Base-by-base conservation (phyloP, 2,888 invertebrate genomes). In the Branchellion lobata region DNA sequence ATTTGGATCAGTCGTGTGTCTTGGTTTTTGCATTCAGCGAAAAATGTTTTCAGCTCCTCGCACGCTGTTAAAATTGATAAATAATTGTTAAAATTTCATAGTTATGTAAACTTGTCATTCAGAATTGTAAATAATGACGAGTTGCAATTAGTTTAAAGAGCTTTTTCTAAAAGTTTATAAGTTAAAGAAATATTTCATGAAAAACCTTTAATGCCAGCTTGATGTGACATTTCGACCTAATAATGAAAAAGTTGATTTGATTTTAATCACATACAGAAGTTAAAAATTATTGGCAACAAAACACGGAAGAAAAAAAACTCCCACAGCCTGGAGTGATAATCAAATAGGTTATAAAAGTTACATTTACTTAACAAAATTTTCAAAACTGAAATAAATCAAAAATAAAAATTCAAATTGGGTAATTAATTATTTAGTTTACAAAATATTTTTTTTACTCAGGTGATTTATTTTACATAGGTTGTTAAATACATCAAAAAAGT, bases 1-100 rank as follows among this genome's bases (percentile, higher is more conserved):
- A 87, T 82, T 79, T 87, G 86, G 1, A 87, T 82, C 21, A 86
- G 31, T 68, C 87, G 79, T 69, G 84, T 79, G 18, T 81, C 79
- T 75, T 85, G 85, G 83, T 85, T 85, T 81, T 86, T 86, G 18
- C 84, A 83, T 27, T 80, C 80, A 18, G 84, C 85, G 81, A 87
- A 85, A 79, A 85, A 86, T 1, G 79, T 79, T 75, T 81, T 82
- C 73, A 87, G 79, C 36, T 85, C 84, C 31, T 84, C 83, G 77
- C 84, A 84, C 5, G 86, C 87, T 87, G 82, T 0, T 36, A 51
- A 11, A 18, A 5, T 8, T 34, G 71, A 21, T 27, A 34, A 14
- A 57, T 14, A 57, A 14, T 14, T 5, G 3, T 57, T 5, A 57
- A 18, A 57, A 18, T 5, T 8, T 40, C 5, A 8, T 40, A 40